Percentiles rank a stretch among this genome's conserved stretches.
Conservation (phyloP, 2,113 vertebrate species). For the Leptocoma aspasia region DNA sequence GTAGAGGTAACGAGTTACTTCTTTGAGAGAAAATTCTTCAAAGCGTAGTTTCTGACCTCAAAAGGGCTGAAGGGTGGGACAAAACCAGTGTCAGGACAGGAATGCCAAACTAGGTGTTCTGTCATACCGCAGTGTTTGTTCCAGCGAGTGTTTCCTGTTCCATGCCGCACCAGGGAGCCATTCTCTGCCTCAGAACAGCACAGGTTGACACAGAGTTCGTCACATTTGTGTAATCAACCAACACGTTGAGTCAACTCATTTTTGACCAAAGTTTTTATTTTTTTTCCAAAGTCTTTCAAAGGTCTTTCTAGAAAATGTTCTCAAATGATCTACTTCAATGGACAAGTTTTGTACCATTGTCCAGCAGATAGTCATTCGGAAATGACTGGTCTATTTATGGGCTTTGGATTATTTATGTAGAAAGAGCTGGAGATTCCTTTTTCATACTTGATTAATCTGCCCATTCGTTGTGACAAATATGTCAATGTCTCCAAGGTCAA, state of each 20-base stretch:
- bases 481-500: not conserved
- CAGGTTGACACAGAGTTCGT: not conserved
- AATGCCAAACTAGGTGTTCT: fast-evolving
- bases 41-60: not conserved
- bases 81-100: not conserved
- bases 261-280: not conserved
- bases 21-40: not conserved
- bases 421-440: not conserved
- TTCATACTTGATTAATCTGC: not conserved
- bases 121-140: fast-evolving
- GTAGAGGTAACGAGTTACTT: not conserved
- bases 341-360: not conserved
- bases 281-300: not conserved
- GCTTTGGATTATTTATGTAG: not conserved
- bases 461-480: not conserved
- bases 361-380: not conserved
- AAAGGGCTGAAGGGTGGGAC: not conserved
- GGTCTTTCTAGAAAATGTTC: not conserved
- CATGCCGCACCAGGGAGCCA: not conserved
- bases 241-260: not conserved
- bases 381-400: not conserved
- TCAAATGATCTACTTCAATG: not conserved
- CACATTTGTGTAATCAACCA: not conserved
- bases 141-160: not conserved
- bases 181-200: not conserved